Evolutionary conservation across 2,797 vertebrate genomes (phyloP).

Genomic region (Tragelaphus oryx): DNA sequence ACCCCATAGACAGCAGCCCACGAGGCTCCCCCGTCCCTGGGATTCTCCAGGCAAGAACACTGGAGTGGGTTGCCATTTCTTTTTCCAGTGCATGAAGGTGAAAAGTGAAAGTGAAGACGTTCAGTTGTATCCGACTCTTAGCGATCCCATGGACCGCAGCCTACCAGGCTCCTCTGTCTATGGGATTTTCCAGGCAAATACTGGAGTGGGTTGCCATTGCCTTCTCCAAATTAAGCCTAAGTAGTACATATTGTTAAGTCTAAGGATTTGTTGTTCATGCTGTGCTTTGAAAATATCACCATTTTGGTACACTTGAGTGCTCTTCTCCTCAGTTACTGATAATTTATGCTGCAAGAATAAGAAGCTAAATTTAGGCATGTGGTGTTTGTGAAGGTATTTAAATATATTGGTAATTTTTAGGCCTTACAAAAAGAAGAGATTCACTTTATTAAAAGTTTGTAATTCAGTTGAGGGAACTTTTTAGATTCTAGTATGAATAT

Average conservation of each 20-base stretch:
- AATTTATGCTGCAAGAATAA: background rate
- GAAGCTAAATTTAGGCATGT: background rate
- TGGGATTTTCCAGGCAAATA: too few relatives aligned
- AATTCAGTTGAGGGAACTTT: background rate
- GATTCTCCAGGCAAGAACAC: too few relatives aligned
- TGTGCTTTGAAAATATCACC: background rate
- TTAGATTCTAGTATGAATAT: background rate
- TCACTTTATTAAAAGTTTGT: background rate
- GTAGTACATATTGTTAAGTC: background rate
- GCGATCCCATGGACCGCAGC: too few relatives aligned
- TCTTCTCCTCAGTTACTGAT: background rate
- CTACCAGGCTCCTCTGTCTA: too few relatives aligned
- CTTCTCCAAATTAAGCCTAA: background rate
- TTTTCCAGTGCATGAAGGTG: too few relatives aligned
- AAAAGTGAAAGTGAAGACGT: too few relatives aligned
- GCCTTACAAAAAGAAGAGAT: background rate
- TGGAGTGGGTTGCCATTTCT: too few relatives aligned
- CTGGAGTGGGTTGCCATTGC: too few relatives aligned
- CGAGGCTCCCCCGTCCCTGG: too few relatives aligned
- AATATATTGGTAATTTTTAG: background rate
- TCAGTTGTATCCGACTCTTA: too few relatives aligned
- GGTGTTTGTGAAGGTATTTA: background rate
- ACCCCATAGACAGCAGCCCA: too few relatives aligned
- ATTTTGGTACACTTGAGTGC: background rate
- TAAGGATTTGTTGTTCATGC: background rate